Evolutionary conservation across 2,797 vertebrate species (phyloP), one percentile per base, ranked within the genome.

Genomic region (Danionella dracula): DNA sequence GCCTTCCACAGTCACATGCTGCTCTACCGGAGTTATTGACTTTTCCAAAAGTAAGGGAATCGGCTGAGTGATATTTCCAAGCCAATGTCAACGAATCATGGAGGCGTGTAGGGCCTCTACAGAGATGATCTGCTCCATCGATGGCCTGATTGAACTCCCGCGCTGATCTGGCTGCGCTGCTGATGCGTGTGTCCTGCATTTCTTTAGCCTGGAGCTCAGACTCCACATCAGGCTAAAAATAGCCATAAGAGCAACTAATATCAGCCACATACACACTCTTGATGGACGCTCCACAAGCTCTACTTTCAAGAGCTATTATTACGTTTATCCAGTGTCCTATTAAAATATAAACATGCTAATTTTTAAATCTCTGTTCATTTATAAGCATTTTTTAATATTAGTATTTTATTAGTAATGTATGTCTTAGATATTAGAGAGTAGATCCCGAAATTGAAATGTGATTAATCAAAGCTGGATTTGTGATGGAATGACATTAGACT

Each of bases 151-250:
- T 51, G 60, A 51, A 19, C 31, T n/a, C n/a, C 40, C 15, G 8
- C 45, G 29, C 19, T 51, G 53, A 65, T 49, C 23, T 53, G 23
- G 41, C 67, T 42, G 37, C 17, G 23, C 8, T 42, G 20, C 17
- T 8, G 8, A 11, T 20, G n/a, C n/a, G n/a, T 16, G 10, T 61
- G 31, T 21, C 4, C 45, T 42, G 11, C 53, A 64, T 58, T 31
- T 6, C 63, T 58, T 74, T 44, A 48, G 57, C 16, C 57, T 46
- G 12, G 38, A 44, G 61, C 49, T 44, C 40, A 64, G 16, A 60
- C 40, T 59, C 16, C 38, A 58, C 49, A 31, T 9, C 45, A 35
- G 32, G 29, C 54, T 68, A 75, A 64, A 64, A 75, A 68, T 75
- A 71, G 19, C 29, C 38, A 17, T 55, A 35, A 29, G 48, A 60